These are phyloP conservation scores for Hoplodrina ambigua DNA, from an alignment of 2,888 invertebrate species.

Conservation along the genomic window DNA sequence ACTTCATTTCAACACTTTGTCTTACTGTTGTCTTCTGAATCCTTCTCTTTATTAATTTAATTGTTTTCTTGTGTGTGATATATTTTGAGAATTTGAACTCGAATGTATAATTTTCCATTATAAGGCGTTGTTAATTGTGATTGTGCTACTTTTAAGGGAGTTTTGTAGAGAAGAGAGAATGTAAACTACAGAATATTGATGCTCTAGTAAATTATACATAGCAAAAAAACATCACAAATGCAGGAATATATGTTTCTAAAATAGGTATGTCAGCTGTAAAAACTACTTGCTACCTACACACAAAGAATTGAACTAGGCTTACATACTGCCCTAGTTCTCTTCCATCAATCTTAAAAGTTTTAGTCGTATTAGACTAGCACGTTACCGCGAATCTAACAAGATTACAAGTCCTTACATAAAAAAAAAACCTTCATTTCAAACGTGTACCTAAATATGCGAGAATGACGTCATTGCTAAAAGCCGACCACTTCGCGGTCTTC, in stretches of 20 bases:
- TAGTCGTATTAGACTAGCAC: slow-evolving; percentile 1
- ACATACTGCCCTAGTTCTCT: background rate
- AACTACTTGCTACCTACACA: too few species aligned
- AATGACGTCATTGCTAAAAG: slow-evolving; percentile 21
- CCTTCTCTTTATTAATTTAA: slow-evolving; percentile 23
- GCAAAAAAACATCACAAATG: too few species aligned
- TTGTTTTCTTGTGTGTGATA: slow-evolving; percentile 17
- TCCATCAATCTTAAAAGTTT: background rate
- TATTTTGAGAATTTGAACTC: slow-evolving; percentile 8
- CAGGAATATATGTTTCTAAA: too few species aligned
- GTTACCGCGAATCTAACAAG: slow-evolving; percentile 14
- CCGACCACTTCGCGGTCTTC: slow-evolving; percentile 18
- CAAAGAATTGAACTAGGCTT: background rate
- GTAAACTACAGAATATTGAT: too few species aligned
- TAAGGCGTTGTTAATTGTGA: background rate
- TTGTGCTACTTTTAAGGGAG: too few species aligned
- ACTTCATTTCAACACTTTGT: slow-evolving; percentile 20
- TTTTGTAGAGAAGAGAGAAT: too few species aligned
- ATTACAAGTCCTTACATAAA: background rate
- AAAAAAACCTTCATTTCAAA: background rate
- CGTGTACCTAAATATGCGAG: slow-evolving; percentile 17
- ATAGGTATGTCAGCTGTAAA: too few species aligned
- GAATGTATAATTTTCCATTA: background rate
- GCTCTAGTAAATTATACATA: too few species aligned
- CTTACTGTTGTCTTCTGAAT: slow-evolving; percentile 12